Base-by-base conservation (phyloP, 2,888 invertebrate genomes). In the Andrena hattorfiana region DNA sequence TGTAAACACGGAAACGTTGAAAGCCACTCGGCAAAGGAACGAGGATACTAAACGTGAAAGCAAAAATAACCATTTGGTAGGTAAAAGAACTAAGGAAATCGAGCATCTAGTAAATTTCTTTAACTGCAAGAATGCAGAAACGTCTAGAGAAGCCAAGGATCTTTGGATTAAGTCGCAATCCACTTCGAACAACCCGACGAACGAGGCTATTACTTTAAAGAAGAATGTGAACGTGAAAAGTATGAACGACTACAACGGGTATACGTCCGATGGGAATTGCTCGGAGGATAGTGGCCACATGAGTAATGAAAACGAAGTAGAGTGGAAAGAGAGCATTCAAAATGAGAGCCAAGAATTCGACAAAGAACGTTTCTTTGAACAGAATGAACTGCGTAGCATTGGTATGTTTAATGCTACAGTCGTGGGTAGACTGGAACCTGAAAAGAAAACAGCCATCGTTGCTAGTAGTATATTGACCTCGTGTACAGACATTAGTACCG, bases 221-320 rank as follows among this genome's bases (percentile, higher is more conserved):
- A 93, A 92, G 71, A 87, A 32, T 32, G 66, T n/a, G 4, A 79
- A 80, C 10, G 20, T n/a, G 0, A 89, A 88, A 23, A 74, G 1
- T 7, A 67, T 71, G 0, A 75, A 62, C 6, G 89, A 89, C 16
- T 89, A 85, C 66, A 93, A 91, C 63, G 94, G 94, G 2, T 94
- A 94, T 78, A 85, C 95, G 85, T 96, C 96, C 6, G 96, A 96
- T 90, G 97, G 97, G 90, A 94, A 94, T 91, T 93, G 92, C 48
- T 97, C 97, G 77, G 97, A 97, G 90, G 97, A 97, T 94, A 97
- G 97, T 76, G 97, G 97, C 81, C 97, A 97, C 94, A 97, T 97
- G 88, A 97, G 97, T 68, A 97, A 97, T 91, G 97, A 97, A 92
- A 96, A 96, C 90, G 96, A 96, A 81, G 88, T 92, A 13, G 94